Base-by-base conservation (phyloP, 2,888 invertebrate species). In the Athalia rosae region DNA sequence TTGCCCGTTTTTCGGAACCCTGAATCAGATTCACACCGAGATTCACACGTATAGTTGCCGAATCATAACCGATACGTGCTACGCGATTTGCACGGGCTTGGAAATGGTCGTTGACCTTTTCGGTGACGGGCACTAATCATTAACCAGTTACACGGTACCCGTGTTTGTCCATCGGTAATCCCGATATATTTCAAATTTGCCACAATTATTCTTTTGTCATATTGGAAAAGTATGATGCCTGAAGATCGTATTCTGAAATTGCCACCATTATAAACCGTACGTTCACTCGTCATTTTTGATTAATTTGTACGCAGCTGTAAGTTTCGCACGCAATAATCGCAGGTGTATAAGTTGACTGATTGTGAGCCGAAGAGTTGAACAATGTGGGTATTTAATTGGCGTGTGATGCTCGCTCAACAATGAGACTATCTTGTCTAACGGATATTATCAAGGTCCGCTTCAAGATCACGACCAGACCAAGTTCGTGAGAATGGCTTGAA, bases 401-500 rank as follows among this genome's bases (percentile, higher is more conserved):
- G 82, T 82, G 83, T 80, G 84, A 84, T 80, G 77, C 79, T 80
- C 79, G 77, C 71, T 74, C 78, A 80, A 83, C 81, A 84, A 84
- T 83, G 79, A 81, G 80, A 82, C 79, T 80, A 79, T 78, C 79
- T 66, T 59, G 62, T 15, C 59, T 50, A 77, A 77, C 63, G 62
- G 59, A 74, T 48, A 28, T 66, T 71, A 66, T 58, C 47, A 53
- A 79, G 66, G 69, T 77, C 67, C 66, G 56, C 78, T 74, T 79
- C 76, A 76, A 76, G 76, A 63, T 76, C 63, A 74, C 59, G 74
- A 74, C 47, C 74, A 62, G 43, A 62, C 28, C 61, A 47, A 76
- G 78, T 80, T 80, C 84, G 85, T 86, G 86, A 82, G 86, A 87
- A 87, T 85, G 83, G 78, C 80, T 80, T 85, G 86, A 85, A 86